phyloP scores from a whole-genome alignment of 2,888 invertebrate species.

The Chirona hameri region DNA sequence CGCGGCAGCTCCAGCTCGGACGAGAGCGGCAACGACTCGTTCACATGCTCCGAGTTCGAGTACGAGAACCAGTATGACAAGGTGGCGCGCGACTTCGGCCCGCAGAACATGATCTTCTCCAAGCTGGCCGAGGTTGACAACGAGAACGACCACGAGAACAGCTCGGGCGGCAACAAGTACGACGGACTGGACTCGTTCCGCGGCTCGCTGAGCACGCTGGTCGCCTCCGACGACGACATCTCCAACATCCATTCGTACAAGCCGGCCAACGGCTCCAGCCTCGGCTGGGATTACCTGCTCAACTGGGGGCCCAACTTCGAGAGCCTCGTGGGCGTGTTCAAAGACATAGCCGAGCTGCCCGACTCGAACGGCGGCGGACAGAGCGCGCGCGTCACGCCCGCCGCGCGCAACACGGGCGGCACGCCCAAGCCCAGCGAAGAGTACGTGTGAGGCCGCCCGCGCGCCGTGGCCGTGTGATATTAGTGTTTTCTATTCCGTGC shows the following conservation, averaged over 20 bases:
- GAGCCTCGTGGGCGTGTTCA: slow-evolving; percentile 90
- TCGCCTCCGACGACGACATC: slow-evolving; percentile 88
- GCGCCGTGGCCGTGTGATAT: slow-evolving; percentile 5
- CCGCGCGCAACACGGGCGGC: slow-evolving; percentile 38
- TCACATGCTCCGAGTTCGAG: slow-evolving; percentile 97
- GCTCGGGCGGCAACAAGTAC: slow-evolving; percentile 53
- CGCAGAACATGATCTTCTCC: slow-evolving; percentile 58
- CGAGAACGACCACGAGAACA: slow-evolving; percentile 44
- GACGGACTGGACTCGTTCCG: slow-evolving; percentile 92
- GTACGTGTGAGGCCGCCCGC: slow-evolving; percentile 38
- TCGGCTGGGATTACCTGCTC: slow-evolving; percentile 90
- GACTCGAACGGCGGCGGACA: slow-evolving; percentile 51
- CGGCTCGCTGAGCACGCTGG: slow-evolving; percentile 86
- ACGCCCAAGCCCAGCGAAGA: slow-evolving; percentile 41
- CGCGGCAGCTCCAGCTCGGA: slow-evolving; percentile 53
- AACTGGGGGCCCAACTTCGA: slow-evolving; percentile 97
- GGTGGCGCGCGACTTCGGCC: slow-evolving; percentile 45
- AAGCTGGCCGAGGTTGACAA: slow-evolving; percentile 48
- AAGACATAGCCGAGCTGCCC: slow-evolving; percentile 91
- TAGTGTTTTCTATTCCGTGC: slow-evolving; percentile 28
- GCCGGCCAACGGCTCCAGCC: slow-evolving; percentile 64
- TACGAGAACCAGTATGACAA: slow-evolving; percentile 73
- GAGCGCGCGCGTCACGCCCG: slow-evolving; percentile 35
- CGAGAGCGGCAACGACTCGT: slow-evolving; percentile 89
- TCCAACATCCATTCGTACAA: slow-evolving; percentile 78